Evolutionary conservation across 1,140 invertebrate genomes (phyloP).

Genomic region (Sesamia nonagrioides): DNA sequence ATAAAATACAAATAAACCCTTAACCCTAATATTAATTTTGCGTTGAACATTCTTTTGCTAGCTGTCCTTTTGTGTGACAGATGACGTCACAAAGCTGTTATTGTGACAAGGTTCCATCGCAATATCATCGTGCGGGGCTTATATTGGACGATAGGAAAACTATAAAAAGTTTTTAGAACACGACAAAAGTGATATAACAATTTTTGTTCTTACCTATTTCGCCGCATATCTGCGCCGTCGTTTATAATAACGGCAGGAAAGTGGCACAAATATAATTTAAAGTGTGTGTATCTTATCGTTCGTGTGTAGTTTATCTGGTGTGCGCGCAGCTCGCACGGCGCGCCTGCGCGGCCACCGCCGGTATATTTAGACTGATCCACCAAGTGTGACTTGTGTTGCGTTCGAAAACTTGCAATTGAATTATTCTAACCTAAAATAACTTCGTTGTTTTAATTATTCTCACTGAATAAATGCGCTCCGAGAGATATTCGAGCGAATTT

Average conservation of each 20-base stretch:
- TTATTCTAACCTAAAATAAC: slow-evolving; percentile 59
- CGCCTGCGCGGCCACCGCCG: slow-evolving; percentile 75
- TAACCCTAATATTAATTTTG: too few relatives aligned
- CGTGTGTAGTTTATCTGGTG: slow-evolving; percentile 63
- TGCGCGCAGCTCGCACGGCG: slow-evolving; percentile 61
- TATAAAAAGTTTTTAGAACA: slow-evolving; percentile 57
- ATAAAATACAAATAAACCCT: too few relatives aligned
- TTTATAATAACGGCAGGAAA: slow-evolving; percentile 51
- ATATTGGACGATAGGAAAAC: slow-evolving; percentile 55
- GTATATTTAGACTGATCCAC: slow-evolving; percentile 85
- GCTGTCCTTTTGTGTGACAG: too few relatives aligned
- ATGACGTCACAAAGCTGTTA: too few relatives aligned
- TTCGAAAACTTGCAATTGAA: slow-evolving; percentile 64
- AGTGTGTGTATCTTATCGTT: slow-evolving; percentile 81
- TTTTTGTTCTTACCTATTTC: slow-evolving; percentile 76
- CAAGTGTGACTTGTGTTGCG: slow-evolving; percentile 71
- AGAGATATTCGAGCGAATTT: slow-evolving; percentile 17
- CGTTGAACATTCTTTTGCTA: too few relatives aligned
- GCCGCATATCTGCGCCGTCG: slow-evolving; percentile 73
- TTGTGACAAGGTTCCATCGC: too few relatives aligned
- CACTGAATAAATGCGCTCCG: slow-evolving; percentile 48
- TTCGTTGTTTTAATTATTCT: slow-evolving; percentile 42
- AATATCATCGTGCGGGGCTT: too few relatives aligned
- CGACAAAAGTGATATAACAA: slow-evolving; percentile 50
- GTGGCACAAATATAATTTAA: slow-evolving; percentile 66